Evolutionary conservation across 2,113 vertebrate species (phyloP), one percentile per base, ranked within the genome.

Genomic region (Syngnathoides biaculeatus): DNA sequence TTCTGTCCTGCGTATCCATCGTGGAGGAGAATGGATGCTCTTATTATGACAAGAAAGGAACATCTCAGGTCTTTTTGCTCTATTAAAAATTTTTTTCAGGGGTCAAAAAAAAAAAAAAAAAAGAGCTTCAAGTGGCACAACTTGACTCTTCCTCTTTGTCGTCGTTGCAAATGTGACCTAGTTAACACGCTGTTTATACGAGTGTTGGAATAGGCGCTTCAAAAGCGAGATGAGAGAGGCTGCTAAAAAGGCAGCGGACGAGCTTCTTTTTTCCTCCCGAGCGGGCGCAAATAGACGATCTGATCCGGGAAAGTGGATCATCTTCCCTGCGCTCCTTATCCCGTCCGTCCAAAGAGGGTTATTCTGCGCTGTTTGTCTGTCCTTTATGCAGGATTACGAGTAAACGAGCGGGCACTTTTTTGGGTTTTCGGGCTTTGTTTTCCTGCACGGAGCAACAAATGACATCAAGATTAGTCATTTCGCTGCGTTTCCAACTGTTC

Each of bases 241-340:
- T 6, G 1, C 8, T n/a, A 24, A 13, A 26, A 35, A 9, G 48
- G 40, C 19, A 42, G 38, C 60, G 27, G 62, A 26, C n/a, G 65
- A 38, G 59, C 73, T 71, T 59, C 38, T 71, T 79, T 73, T 66
- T 65, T 67, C 20, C 15, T 22, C 3, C 35, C 26, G 64, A 71
- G 78, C 75, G 69, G 52, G 27, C 71, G 30, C 68, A 73, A 73
- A 85, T 72, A 73, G 59, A 59, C 77, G 15, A 47, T 56, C 75
- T 85, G 80, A 72, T 15, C 65, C 26, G 42, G 10, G 27, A 1
- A 68, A 81, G 60, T 53, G 77, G 79, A 80, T 86, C 59, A 83
- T 77, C 79, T 71, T 65, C 40, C 55, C 61, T 73, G 67, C 81
- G 67, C 67, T 77, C 26, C 4, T 71, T 64, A 62, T 65, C 50